phyloP scores from a whole-genome alignment of 2,113 vertebrate genomes.

The Tychaedon coryphoeus region DNA sequence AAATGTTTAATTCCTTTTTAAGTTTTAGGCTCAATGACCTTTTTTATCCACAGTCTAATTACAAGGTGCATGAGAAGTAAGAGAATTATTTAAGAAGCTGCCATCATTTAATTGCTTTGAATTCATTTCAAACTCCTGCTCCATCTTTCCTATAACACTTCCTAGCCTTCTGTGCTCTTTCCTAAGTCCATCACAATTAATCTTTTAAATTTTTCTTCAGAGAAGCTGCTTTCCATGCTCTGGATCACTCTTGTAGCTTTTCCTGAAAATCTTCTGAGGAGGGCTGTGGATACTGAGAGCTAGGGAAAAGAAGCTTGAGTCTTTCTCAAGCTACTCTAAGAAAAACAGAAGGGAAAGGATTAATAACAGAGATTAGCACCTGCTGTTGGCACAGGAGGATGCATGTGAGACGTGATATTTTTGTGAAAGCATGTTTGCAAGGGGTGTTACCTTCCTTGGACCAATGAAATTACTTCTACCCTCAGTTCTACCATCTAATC shows the following conservation, averaged over 20 bases:
- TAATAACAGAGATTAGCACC: too few relatives aligned
- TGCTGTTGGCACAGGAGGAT: too few relatives aligned
- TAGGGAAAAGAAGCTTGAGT: too few relatives aligned
- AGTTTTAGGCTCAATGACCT: background rate
- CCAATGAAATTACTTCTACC: too few relatives aligned
- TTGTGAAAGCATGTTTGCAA: too few relatives aligned
- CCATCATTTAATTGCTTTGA: slow-evolving; percentile 8
- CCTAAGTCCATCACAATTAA: background rate
- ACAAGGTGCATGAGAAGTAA: background rate
- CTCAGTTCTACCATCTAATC: too few relatives aligned
- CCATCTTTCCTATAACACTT: background rate
- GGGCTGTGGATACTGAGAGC: too few relatives aligned
- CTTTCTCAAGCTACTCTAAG: too few relatives aligned
- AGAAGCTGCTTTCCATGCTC: background rate
- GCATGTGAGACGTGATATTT: too few relatives aligned
- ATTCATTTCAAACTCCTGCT: background rate
- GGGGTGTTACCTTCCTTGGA: too few relatives aligned
- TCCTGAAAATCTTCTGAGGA: background rate
- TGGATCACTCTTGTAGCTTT: background rate
- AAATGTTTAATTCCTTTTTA: slow-evolving; percentile 28
- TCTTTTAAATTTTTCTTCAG: background rate
- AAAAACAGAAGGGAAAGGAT: too few relatives aligned
- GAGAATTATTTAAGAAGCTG: slow-evolving; percentile 23
- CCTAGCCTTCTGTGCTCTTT: background rate
- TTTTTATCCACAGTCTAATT: background rate